These are phyloP conservation scores for Erythrocercus mccallii DNA, from an alignment of 2,113 vertebrate species.

Conservation along the genomic window DNA sequence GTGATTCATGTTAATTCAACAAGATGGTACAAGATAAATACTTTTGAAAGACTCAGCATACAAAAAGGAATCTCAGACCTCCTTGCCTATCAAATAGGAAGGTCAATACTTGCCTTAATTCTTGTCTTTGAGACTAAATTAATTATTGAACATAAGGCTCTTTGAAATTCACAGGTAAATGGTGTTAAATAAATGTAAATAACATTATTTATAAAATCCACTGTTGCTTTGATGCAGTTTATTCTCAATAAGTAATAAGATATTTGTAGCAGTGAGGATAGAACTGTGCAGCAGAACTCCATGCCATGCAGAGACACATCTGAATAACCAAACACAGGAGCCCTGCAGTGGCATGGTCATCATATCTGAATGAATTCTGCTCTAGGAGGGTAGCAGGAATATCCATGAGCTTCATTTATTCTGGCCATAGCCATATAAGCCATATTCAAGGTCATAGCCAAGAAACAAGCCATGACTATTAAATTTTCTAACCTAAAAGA, in stretches of 20 bases:
- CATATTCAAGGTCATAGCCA: background rate
- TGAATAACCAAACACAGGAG: background rate
- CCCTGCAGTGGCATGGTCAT: accelerated
- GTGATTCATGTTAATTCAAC: background rate
- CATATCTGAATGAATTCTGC: background rate
- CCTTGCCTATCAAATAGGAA: background rate
- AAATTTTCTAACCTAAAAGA: background rate
- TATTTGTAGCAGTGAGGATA: background rate
- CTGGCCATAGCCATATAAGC: background rate
- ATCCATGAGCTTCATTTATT: background rate
- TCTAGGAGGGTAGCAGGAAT: background rate
- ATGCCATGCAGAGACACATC: background rate
- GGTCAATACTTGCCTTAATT: background rate
- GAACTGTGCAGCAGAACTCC: background rate
- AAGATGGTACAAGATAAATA: background rate
- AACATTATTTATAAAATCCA: background rate
- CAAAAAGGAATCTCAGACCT: background rate
- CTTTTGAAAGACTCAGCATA: background rate
- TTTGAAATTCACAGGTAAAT: background rate
- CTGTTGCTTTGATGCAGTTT: background rate
- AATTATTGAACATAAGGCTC: background rate
- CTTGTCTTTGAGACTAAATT: background rate
- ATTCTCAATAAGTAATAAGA: background rate
- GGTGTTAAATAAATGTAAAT: background rate
- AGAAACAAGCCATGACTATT: background rate